Evolutionary conservation across 1,140 invertebrate genomes (phyloP), one percentile per base, ranked within the genome.

Genomic region (Zelostemma sp.): DNA sequence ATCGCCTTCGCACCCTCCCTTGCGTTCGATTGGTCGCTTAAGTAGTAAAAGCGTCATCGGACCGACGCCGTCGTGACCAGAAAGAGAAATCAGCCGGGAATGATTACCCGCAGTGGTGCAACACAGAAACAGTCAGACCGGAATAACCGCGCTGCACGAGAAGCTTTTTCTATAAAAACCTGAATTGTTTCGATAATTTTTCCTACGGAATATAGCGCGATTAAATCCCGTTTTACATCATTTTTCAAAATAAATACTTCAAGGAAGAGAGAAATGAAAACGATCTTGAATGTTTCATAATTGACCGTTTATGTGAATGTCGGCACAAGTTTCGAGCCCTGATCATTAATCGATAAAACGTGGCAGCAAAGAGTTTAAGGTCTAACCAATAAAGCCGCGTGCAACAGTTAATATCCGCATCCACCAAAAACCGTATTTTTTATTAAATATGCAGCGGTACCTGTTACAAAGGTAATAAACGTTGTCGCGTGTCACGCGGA

Each of bases 401-500:
- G 17, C 19, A 19, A 19, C 17, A 15, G 40, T 41, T 15, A 41
- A 41, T 41, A 41, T 15, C 40, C 14, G 40, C 11, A 41, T 14
- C 15, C 11, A 14, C 15, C 14, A 15, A 15, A 12, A 41, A 8
- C 15, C 3, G 21, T 41, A 15, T 15, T 12, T 15, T 18, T 46
- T 18, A 21, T 46, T 2, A 46, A 19, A 21, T 46, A 45, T 19
- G 8, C 18, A 48, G 21, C 15, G 19, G 11, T 53, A 59, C 43
- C 58, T 49, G 55, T 66, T 59, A 59, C 55, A 66, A 54, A 55
- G 54, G 49, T 48, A 59, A 66, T 56, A 66, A 66, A 66, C 58
- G 11, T 54, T 48, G 43, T 66, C 55, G 62, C 62, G 55, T 66
- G 62, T 66, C 50, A 58, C 43, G 18, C 17, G 43, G 40, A 35